Conservation (phyloP, 1,140 invertebrate genomes). For the Drosophila neocordata region DNA sequence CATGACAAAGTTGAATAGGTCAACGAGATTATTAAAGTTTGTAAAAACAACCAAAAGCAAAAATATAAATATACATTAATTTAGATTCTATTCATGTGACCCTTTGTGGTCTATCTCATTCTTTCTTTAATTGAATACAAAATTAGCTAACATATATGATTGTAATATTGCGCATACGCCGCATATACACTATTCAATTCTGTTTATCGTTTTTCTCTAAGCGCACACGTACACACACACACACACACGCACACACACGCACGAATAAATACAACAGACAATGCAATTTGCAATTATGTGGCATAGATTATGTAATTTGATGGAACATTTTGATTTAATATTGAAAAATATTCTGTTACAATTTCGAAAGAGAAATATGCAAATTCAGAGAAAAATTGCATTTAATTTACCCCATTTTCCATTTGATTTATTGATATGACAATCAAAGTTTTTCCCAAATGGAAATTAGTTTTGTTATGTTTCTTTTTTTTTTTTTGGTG, state of each 20-base stretch:
- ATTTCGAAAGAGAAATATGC: too few species aligned
- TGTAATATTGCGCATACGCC: not conserved
- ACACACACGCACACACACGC: not conserved
- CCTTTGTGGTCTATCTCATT: not conserved
- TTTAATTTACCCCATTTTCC: not conserved
- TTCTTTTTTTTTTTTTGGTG: slow-evolving; percentile 14
- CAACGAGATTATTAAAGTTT: too few species aligned
- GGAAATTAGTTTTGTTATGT: not conserved
- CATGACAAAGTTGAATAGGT: too few species aligned
- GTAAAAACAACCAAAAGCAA: too few species aligned
- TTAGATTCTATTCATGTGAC: not conserved
- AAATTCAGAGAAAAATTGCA: not conserved
- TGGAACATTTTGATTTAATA: slow-evolving; percentile 48
- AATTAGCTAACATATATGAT: not conserved
- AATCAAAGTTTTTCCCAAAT: not conserved
- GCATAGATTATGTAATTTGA: slow-evolving; percentile 53
- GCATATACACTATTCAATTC: not conserved
- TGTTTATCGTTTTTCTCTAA: slow-evolving; percentile 10
- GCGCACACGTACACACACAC: slow-evolving; percentile 23
- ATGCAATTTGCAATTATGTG: slow-evolving; percentile 62
- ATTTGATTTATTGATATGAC: not conserved
- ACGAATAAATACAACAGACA: slow-evolving; percentile 1
- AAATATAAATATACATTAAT: too few species aligned
- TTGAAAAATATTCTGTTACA: slow-evolving; percentile 31
- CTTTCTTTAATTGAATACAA: not conserved